These are phyloP conservation scores for Myotis yumanensis DNA, from an alignment of 2,113 vertebrate species.

Conservation along the genomic window DNA sequence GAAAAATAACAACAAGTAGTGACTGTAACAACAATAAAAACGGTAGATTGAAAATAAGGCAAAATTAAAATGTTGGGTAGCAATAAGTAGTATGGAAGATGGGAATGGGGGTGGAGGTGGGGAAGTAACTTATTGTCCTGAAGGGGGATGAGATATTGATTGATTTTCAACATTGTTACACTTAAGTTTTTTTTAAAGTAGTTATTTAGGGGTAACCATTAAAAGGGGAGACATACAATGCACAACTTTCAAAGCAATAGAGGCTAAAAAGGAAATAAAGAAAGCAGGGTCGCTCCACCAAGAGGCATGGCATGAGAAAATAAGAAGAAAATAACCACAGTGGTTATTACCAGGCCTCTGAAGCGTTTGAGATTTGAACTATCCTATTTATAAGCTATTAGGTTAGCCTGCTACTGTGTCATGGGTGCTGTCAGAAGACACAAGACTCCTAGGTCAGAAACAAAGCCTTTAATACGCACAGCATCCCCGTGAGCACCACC, in stretches of 20 bases:
- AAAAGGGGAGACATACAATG: background rate
- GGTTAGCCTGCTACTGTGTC: background rate
- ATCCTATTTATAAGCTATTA: background rate
- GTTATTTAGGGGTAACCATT: background rate
- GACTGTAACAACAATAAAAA: background rate
- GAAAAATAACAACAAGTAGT: background rate
- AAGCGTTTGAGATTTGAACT: background rate
- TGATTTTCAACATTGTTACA: background rate
- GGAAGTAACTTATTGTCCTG: background rate
- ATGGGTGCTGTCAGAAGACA: background rate
- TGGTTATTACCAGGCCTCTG: too few species aligned
- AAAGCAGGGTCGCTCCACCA: background rate
- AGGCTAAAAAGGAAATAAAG: background rate
- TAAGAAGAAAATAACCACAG: too few species aligned
- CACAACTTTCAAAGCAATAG: background rate
- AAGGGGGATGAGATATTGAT: background rate
- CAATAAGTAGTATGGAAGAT: background rate
- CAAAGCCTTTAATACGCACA: background rate
- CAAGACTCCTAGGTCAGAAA: background rate
- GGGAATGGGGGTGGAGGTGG: too few species aligned
- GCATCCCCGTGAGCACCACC: accelerated
- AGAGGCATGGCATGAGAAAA: background rate
- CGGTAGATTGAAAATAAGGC: background rate
- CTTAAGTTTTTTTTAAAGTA: background rate
- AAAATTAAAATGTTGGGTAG: background rate